Evolutionary conservation across 2,888 invertebrate genomes (phyloP), one percentile per base, ranked within the genome.

Genomic region (Gisinianus flammeolus): DNA sequence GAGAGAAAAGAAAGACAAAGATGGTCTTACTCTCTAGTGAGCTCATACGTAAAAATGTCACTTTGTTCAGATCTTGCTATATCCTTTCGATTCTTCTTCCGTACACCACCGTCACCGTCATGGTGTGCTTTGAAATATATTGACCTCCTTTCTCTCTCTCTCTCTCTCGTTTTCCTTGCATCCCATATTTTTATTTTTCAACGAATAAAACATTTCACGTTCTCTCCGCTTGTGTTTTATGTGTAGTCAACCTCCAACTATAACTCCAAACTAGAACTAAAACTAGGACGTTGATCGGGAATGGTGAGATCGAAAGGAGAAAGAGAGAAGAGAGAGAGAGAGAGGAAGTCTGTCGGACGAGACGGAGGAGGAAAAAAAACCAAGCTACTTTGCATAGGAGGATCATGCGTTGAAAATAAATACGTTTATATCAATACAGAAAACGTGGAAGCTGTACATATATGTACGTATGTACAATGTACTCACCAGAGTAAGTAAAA

Each of bases 21-120:
- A 72, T 72, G 72, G 30, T 72, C 72, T 70, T 70, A 54, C 54
- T 70, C 70, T 72, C 72, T 33, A 58, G 58, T 24, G 72, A 62
- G 72, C 58, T 30, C 72, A 72, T 72, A 62, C 24, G 72, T 72
- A 72, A 72, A 72, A 72, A 72, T 72, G 72, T 72, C 72, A 72
- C 56, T 72, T 72, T 72, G 30, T 31, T 58, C 72, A 72, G 33
- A n/a, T 72, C 22, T 56, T 24, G 22, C n/a, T 58, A 56, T 28
- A 72, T 72, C 62, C 56, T 58, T 35, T 62, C 56, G 58, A 72
- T 72, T 33, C 62, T 62, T 72, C 33, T 31, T 62, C 22, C 33
- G 30, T 72, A 58, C 22, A 31, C 56, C 8, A 12, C 44, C 28
- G 35, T 69, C 52, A 16, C 6, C 44, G 12, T 44, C 44, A 16